Percentiles rank a stretch among this genome's conserved stretches.
Conservation (phyloP, 2,113 vertebrate genomes). For the Albula glossodonta region DNA sequence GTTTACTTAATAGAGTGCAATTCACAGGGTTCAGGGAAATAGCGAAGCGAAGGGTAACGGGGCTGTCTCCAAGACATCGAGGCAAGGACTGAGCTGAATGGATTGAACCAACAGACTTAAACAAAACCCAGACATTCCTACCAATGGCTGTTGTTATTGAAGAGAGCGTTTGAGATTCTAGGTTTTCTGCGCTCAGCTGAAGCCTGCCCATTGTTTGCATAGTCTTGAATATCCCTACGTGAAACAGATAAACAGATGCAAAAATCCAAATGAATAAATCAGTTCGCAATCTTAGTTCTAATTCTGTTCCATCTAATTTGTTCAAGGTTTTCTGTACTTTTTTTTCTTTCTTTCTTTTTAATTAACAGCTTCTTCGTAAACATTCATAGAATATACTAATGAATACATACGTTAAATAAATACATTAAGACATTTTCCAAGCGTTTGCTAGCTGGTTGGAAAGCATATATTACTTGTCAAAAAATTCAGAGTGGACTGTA, state of each 20-base stretch:
- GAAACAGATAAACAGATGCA: conserved; percentile 12
- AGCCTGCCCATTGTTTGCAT: conserved; percentile 28
- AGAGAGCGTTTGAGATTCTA: conserved; percentile 32
- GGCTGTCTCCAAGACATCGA: conserved; percentile 57
- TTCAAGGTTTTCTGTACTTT: background rate
- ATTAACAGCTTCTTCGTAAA: background rate
- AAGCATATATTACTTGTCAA: no score
- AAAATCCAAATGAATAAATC: conserved; percentile 15
- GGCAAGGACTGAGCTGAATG: conserved; percentile 52
- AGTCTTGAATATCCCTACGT: conserved; percentile 26
- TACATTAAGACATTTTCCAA: background rate
- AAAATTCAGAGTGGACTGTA: no score
- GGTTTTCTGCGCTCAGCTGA: conserved; percentile 13
- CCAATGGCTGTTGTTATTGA: conserved; percentile 48
- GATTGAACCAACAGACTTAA: conserved; percentile 45
- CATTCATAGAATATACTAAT: background rate
- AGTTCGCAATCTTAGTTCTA: conserved; percentile 29
- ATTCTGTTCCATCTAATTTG: background rate
- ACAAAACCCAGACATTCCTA: conserved; percentile 56
- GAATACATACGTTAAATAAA: background rate
- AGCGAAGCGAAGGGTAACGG: conserved; percentile 44
- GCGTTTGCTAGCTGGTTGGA: no score
- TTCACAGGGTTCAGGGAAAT: conserved; percentile 53
- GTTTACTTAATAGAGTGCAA: conserved; percentile 63
- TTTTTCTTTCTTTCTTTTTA: background rate